phyloP scores from a whole-genome alignment of 2,888 invertebrate species.

The Cenopis cana region DNA sequence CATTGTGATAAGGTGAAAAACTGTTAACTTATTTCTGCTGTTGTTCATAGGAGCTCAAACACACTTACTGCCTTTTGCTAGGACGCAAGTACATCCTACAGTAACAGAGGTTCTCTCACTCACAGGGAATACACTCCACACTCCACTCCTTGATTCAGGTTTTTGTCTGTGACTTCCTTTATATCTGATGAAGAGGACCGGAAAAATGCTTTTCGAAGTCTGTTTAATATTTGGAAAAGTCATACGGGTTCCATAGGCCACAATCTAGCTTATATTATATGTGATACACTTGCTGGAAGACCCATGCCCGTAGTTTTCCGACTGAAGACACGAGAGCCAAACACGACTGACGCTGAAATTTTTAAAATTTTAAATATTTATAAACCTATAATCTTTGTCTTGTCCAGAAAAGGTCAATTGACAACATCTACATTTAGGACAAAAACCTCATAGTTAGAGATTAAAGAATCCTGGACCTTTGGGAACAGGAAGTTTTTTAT shows the following conservation, averaged over 20 bases:
- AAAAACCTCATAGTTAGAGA: too few species aligned
- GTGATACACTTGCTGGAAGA: background rate
- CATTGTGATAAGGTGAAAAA: too few species aligned
- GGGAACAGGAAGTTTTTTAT: too few species aligned
- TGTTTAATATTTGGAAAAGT: background rate
- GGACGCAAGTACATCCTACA: background rate
- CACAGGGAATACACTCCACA: constrained; percentile 26
- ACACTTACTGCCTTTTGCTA: background rate
- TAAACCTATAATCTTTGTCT: too few species aligned
- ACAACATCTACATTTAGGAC: too few species aligned
- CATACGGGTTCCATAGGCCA: background rate
- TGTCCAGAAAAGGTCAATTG: too few species aligned
- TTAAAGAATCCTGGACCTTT: too few species aligned
- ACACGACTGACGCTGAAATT: too few species aligned
- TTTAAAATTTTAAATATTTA: too few species aligned
- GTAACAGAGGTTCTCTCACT: constrained; percentile 23
- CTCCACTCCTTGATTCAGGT: constrained; percentile 16
- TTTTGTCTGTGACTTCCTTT: constrained; percentile 6
- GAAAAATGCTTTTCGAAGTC: background rate
- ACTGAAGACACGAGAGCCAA: background rate
- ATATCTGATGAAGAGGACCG: background rate
- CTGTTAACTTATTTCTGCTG: too few species aligned
- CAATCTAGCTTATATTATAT: background rate
- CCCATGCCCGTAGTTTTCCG: background rate
- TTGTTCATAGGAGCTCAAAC: background rate